Evolutionary conservation across 2,888 invertebrate genomes (phyloP), one percentile per base, ranked within the genome.

Genomic region (Bursaphelenchus okinawaensis): DNA sequence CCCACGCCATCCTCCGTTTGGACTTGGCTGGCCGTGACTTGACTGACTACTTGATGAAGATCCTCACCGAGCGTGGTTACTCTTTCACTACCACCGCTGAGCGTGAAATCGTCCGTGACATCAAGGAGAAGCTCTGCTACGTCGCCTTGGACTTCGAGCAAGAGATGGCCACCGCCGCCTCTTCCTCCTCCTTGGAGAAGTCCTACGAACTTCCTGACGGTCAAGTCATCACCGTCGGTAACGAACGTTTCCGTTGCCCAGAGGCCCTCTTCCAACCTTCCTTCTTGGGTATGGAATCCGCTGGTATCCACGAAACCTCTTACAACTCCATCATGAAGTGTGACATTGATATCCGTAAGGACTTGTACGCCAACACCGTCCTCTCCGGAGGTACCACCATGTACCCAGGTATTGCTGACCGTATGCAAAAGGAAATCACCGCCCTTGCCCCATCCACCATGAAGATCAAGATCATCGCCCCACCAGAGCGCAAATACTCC

Each of bases 91-190:
- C 83, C 70, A 81, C 83, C 19, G 76, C 71, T 58, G 71, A 85
- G 85, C 91, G 87, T 82, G 93, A 93, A 88, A 93, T 93, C 83
- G 93, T 93, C 71, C 89, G 92, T 80, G 92, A 93, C 85, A 92
- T 93, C 76, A 80, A 80, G 84, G 98, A 98, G 84, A 95, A 95
- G 84, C 87, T 98, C 28, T 98, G 98, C 85, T 98, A 98, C 84
- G 92, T 96, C 81, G 96, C 95, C n/a, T 96, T 98, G 84, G 93
- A 98, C 84, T 90, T 98, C 73, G 98, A 96, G 20, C 55, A 62
- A 22, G 91, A 91, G 87, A 91, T 91, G 91, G 90, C 90, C 85
- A 91, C 91, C 85, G 91, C 91, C 72, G 90, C 91, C 83, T 89
- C 90, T 84, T 91, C 91, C 85, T 90, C 90, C 85, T 91, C 91